Evolutionary conservation across 2,888 invertebrate species (phyloP).

Genomic region (Parnassius orleans): DNA sequence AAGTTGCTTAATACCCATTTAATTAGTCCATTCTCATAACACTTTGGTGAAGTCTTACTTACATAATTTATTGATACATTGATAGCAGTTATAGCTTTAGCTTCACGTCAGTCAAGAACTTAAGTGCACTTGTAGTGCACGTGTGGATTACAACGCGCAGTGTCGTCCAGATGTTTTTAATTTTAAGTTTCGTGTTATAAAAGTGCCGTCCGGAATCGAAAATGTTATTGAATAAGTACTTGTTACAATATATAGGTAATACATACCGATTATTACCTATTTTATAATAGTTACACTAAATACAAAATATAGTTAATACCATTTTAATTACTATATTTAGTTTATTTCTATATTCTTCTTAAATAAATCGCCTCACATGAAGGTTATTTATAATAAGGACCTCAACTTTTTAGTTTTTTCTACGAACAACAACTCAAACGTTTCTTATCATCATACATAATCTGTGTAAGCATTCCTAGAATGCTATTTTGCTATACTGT

Average conservation of each 20-base stretch:
- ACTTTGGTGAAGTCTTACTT: slow-evolving; percentile 9
- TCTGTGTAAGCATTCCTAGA: slow-evolving; percentile 8
- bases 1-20: neutral
- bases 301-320: neutral
- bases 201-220: slow-evolving; percentile 14
- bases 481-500: slow-evolving; percentile 2
- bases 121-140: slow-evolving; percentile 50
- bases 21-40: slow-evolving; percentile 5
- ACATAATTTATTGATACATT: slow-evolving; percentile 20
- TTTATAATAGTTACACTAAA: neutral
- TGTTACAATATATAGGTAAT: slow-evolving; percentile 11
- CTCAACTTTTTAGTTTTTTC: too few species aligned
- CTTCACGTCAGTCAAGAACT: slow-evolving; percentile 48
- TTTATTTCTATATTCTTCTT: too few species aligned
- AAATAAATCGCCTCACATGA: too few species aligned
- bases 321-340: too few species aligned
- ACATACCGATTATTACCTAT: neutral
- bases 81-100: slow-evolving; percentile 8
- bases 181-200: slow-evolving; percentile 10
- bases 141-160: slow-evolving; percentile 34
- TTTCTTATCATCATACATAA: too few species aligned
- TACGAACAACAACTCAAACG: too few species aligned
- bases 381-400: too few species aligned
- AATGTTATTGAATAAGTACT: slow-evolving; percentile 4
- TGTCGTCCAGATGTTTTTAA: slow-evolving; percentile 19